Evolutionary conservation across 2,888 invertebrate species (phyloP).

Genomic region (Nebria brevicollis): DNA sequence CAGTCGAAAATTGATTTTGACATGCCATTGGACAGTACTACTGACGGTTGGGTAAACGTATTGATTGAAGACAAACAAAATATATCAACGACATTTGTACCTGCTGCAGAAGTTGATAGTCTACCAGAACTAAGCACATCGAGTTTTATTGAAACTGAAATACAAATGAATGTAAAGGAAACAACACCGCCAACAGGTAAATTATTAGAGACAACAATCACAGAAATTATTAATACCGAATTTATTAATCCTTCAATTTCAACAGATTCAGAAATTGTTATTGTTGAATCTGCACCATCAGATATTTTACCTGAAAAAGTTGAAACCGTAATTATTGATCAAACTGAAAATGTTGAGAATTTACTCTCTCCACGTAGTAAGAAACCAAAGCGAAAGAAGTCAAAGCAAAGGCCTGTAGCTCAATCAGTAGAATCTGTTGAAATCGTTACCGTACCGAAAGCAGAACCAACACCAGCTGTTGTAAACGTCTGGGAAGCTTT

Average conservation of each 20-base stretch:
- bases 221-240: constrained; percentile 10
- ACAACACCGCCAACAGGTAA: background rate
- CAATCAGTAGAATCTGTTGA: constrained; percentile 42
- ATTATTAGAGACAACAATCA: constrained; percentile 6
- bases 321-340: constrained; percentile 25
- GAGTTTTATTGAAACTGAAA: constrained; percentile 30
- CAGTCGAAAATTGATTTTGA: constrained; percentile 51
- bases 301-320: constrained; percentile 4
- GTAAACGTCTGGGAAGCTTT: constrained; percentile 66
- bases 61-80: constrained; percentile 42
- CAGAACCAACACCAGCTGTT: constrained; percentile 48
- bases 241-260: background rate
- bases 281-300: constrained; percentile 15
- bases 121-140: constrained; percentile 15
- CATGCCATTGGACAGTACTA: constrained; percentile 57
- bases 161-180: constrained; percentile 39
- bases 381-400: constrained; percentile 37
- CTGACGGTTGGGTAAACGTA: constrained; percentile 57
- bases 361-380: constrained; percentile 41
- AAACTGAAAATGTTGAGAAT: constrained; percentile 36
- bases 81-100: constrained; percentile 37
- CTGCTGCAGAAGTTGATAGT: constrained; percentile 26
- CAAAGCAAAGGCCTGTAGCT: constrained; percentile 23
- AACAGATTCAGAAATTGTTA: constrained; percentile 18
- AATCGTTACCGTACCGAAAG: constrained; percentile 18